Evolutionary conservation across 2,797 vertebrate genomes (phyloP), one percentile per base, ranked within the genome.

Genomic region (Varecia variegata): DNA sequence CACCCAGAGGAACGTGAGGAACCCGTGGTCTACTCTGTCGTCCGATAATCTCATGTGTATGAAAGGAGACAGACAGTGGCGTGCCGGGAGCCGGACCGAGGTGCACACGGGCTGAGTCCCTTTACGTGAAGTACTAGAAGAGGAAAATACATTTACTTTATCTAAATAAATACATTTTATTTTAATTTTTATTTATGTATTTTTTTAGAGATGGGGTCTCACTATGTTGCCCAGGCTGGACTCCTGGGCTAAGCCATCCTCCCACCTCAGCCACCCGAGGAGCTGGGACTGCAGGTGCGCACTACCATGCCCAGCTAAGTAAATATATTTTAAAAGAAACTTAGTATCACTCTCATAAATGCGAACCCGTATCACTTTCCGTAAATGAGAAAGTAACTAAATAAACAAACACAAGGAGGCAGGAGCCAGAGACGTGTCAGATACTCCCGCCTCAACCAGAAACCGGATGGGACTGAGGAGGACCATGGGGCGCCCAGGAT

Each of bases 401-500:
- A 58, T 47, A 65, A 38, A 43, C 2, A 14, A 32, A 40, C 27
- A 52, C 4, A 38, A 7, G 2, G 20, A 54, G 56, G 82, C 54
- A 27, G 71, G 56, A 35, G 12, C 21, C 2, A 10, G 43, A 8
- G n/a, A n/a, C 3, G 32, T 5, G 25, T 3, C 25, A 14, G 54
- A 32, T 0, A 4, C 18, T 7, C 7, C 25, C 0, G 3, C 27
- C n/a, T 6, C 11, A 18, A 23, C 58, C 7, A 10, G 15, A 35
- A 40, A 52, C 25, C 5, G 0, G 38, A 80, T 10, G 35, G 20
- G 23, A 40, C 77, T 0, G 2, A 35, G 47, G 14, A 80, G 35
- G 25, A 3, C 3, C 5, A 8, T 2, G 2, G 54, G 14, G 23
- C 8, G 8, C 23, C 9, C 18, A 6, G 35, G 77, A 43, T 1